Base-by-base conservation (phyloP, 2,888 invertebrate genomes). In the Salticus scenicus region DNA sequence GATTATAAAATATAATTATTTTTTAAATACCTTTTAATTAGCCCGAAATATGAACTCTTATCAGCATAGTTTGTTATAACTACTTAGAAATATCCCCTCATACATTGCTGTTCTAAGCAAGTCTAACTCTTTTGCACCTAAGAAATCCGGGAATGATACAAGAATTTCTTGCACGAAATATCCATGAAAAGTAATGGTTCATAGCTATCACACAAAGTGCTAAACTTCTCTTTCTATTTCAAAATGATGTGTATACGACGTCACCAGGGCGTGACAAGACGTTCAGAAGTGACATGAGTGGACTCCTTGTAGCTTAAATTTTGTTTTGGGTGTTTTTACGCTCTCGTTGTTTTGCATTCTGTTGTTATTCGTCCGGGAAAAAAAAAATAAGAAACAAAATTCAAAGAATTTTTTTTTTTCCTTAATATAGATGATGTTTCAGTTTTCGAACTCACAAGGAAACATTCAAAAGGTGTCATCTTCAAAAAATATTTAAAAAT, bases 341-440 rank as follows among this genome's bases (percentile, higher is more conserved):
- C 57, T 57, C 57, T 57, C 57, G 57, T 57, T 57, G 57, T 57
- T 57, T 57, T 57, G 24, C 24, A 5, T 57, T 57, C 57, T 12
- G 24, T 57, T 57, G 57, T 57, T 24, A 24, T 4, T 24, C 24
- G 14, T 4, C 5, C 24, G 24, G 5, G 24, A 57, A 12, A 24
- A 57, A 37, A 4, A 37, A 10, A 37, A 37, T 7, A 10, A 37
- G 37, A 37, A 37, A n/a, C n/a, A n/a, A n/a, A n/a, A n/a, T n/a
- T n/a, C n/a, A n/a, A n/a, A n/a, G n/a, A n/a, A n/a, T n/a, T n/a
- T n/a, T n/a, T n/a, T n/a, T n/a, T n/a, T n/a, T n/a, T n/a, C n/a
- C n/a, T n/a, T n/a, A n/a, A n/a, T n/a, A n/a, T n/a, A n/a, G n/a
- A n/a, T n/a, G n/a, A n/a, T n/a, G n/a, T n/a, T n/a, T n/a, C n/a